phyloP scores from a whole-genome alignment of 2,888 invertebrate species.

The Lordiphosa andalusiaca region DNA sequence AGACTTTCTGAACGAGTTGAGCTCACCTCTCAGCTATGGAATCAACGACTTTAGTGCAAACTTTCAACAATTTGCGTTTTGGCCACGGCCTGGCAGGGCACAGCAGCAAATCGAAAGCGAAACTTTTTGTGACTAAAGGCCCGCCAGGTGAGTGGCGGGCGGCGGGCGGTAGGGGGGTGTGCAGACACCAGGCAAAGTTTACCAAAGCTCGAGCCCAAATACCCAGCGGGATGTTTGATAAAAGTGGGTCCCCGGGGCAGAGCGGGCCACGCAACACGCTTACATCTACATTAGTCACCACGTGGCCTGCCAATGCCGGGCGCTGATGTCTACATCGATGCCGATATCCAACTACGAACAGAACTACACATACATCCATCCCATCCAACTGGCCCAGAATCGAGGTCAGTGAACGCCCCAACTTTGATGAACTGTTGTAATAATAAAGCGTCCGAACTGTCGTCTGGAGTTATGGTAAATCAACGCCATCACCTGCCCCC shows the following conservation, averaged over 20 bases:
- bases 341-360: conserved; percentile 21
- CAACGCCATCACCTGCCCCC: conserved; percentile 24
- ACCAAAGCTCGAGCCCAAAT: conserved; percentile 70
- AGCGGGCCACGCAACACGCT: conserved; percentile 42
- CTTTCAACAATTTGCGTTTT: conserved; percentile 75
- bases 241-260: conserved; percentile 48
- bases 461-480: conserved; percentile 61
- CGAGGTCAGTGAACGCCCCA: conserved; percentile 27
- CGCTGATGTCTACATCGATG: conserved; percentile 13
- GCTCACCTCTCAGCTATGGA: conserved; percentile 75
- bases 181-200: conserved; percentile 56
- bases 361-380: background rate
- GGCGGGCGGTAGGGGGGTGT: no score
- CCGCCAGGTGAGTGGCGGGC: conserved; percentile 40
- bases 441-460: conserved; percentile 68
- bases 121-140: conserved; percentile 64
- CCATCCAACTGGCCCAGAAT: conserved; percentile 35
- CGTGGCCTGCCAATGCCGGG: conserved; percentile 16
- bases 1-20: conserved; percentile 74
- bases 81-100: conserved; percentile 68
- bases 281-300: conserved; percentile 69
- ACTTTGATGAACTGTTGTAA: conserved; percentile 73
- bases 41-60: conserved; percentile 72
- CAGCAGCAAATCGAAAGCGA: conserved; percentile 68
- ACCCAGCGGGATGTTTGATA: conserved; percentile 73